Base-by-base conservation (phyloP, 2,113 vertebrate species). In the Caretta caretta region DNA sequence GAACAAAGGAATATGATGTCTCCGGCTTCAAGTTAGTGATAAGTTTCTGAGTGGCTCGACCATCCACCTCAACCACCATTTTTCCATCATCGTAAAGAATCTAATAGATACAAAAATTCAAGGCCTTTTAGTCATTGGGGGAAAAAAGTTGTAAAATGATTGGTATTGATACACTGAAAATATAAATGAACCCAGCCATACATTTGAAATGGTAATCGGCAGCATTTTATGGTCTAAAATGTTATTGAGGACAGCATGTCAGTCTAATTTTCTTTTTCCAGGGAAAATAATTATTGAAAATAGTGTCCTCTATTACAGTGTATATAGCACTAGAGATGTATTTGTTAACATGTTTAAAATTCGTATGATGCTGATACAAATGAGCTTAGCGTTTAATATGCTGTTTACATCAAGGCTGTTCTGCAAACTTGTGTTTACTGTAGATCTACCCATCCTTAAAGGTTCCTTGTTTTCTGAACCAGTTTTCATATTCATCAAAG, bases 81-180 rank as follows among this genome's bases (percentile, higher is more conserved):
- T 99, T 99, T 5, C 99, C 99, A 31, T 99, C 99, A 96, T 99
- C 99, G n/a, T 99, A 99, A 83, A 99, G 99, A 97, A 99, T 99
- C 99, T 99, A 98, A 84, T 78, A 86, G 59, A 96, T 2, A 93
- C 0, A 95, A n/a, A 72, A 97, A 90, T 83, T 35, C 42, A 90
- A 57, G 27, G 53, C 13, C 3, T 51, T 95, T 84, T 89, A 27
- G 14, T 94, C 92, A 94, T 19, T 51, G 53, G 65, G 27, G 7
- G 95, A 17, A 10, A 9, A 56, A 53, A 22, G 3, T 2, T 29
- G 53, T 42, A 50, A 93, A 49, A 10, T 3, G 93, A 84, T 31
- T 51, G 16, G 48, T 59, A 31, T 2, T 14, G 11, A 35, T 50
- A 90, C 12, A 80, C 1, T 80, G 20, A 85, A 92, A 53, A 87